Percentiles rank a stretch among this genome's conserved stretches.
These are phyloP conservation scores for Orestias chungarensis DNA, from an alignment of 2,797 vertebrate genomes.

Conservation along the genomic window DNA sequence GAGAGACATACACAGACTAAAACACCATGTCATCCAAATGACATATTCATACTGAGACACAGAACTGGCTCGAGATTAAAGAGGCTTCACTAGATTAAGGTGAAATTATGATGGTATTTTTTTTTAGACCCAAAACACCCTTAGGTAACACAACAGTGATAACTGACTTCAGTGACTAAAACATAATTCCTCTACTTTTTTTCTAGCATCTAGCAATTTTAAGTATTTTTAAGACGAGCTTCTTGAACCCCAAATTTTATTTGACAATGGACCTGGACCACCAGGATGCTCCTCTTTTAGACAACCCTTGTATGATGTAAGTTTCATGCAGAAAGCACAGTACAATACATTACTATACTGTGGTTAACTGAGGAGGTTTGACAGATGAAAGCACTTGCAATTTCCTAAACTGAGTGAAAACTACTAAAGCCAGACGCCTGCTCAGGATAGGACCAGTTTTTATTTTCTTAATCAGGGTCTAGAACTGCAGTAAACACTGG, in stretches of 20 bases:
- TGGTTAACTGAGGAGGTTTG: constrained; percentile 66
- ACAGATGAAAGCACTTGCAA: constrained; percentile 69
- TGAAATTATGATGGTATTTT: constrained; percentile 63
- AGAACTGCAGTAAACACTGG: constrained; percentile 69
- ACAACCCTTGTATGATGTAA: constrained; percentile 37
- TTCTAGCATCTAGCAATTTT: not conserved
- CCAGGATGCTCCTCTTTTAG: constrained; percentile 29
- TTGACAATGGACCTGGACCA: constrained; percentile 54
- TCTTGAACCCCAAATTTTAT: constrained; percentile 16
- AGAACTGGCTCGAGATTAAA: constrained; percentile 45
- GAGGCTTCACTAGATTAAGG: constrained; percentile 53
- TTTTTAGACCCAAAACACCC: constrained; percentile 39
- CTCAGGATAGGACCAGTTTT: constrained; percentile 65
- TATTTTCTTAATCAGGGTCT: constrained; percentile 69
- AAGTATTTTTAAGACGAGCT: constrained; percentile 5
- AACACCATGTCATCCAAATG: constrained; percentile 53
- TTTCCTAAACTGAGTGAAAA: constrained; percentile 67
- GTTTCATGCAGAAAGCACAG: constrained; percentile 42
- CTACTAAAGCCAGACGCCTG: constrained; percentile 67
- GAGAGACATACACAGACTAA: constrained; percentile 47
- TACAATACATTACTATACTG: constrained; percentile 51
- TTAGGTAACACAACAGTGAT: constrained; percentile 28
- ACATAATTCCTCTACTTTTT: constrained; percentile 2
- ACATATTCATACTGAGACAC: constrained; percentile 56
- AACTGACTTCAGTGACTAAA: constrained; percentile 21